A percentile compares a stretch with the other conserved stretches of the same genome.
Evolutionary conservation across 2,113 vertebrate genomes (phyloP).

Genomic region (Pelusios castaneus): DNA sequence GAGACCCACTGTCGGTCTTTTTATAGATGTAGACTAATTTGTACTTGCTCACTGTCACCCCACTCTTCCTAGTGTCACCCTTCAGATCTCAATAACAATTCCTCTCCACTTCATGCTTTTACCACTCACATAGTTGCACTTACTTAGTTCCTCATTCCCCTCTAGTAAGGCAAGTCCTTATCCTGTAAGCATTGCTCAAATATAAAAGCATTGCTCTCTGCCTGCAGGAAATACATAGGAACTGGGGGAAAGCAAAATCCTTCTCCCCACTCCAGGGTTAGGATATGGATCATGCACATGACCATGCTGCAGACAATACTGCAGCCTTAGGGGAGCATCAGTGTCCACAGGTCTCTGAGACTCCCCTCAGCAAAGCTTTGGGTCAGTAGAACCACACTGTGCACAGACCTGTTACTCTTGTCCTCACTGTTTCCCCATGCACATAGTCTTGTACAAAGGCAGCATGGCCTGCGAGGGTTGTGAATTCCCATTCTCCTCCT

Average conservation of each 20-base stretch:
- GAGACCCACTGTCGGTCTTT: background rate
- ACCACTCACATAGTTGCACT: background rate
- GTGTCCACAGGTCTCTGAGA: background rate
- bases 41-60: background rate
- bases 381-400: background rate
- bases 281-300: background rate
- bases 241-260: background rate
- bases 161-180: background rate
- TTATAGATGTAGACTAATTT: background rate
- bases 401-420: background rate
- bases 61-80: background rate
- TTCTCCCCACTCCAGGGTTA: background rate
- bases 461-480: background rate
- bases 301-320: background rate
- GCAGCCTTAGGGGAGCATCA: background rate
- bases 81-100: background rate
- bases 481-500: background rate
- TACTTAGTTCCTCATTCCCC: background rate
- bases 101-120: background rate
- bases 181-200: background rate
- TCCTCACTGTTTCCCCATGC: background rate
- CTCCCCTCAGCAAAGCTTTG: background rate
- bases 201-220: background rate
- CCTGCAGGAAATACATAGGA: background rate
- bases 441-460: background rate